Evolutionary conservation across 1,140 invertebrate species (phyloP), one percentile per base, ranked within the genome.

Genomic region (Prorops nasuta): DNA sequence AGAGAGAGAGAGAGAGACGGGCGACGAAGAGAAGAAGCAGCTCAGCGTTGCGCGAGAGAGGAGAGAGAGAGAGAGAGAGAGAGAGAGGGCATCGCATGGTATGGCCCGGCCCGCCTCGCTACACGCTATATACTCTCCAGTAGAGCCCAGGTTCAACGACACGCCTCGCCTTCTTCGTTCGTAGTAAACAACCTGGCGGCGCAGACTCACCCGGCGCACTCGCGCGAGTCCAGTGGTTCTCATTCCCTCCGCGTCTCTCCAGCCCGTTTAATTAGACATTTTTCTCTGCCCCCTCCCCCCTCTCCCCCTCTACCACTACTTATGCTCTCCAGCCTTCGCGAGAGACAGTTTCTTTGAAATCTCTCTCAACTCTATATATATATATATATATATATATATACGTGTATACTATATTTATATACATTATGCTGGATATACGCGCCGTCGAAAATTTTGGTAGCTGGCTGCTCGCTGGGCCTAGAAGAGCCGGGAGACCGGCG

Each of bases 161-260:
- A 72, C 70, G 72, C 70, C 71, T 71, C 64, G 64, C 62, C 69
- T 74, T 61, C 65, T 67, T 66, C 65, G n/a, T n/a, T n/a, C n/a
- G 67, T 74, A 69, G 72, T 75, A 74, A 75, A 72, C 72, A 75
- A 71, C 67, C 69, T 70, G 64, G 63, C n/a, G n/a, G n/a, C 70
- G 63, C 69, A 71, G 66, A 69, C 61, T 64, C 66, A 54, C 56
- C 51, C 61, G 53, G 58, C 14, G 15, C 62, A 64, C 58, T 43
- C 41, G 4, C 10, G 57, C 58, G 55, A 60, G 54, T 40, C 46
- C 66, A 63, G 65, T 70, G 69, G 63, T 65, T 70, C 68, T 64
- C 62, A 59, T 54, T 55, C 36, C 50, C 34, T 36, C 40, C 40
- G 35, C 32, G n/a, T n/a, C n/a, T n/a, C n/a, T n/a, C n/a, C n/a